Percentiles rank a stretch among this genome's conserved stretches.
phyloP scores from a whole-genome alignment of 2,113 vertebrate species.

The Desmodus rotundus region DNA sequence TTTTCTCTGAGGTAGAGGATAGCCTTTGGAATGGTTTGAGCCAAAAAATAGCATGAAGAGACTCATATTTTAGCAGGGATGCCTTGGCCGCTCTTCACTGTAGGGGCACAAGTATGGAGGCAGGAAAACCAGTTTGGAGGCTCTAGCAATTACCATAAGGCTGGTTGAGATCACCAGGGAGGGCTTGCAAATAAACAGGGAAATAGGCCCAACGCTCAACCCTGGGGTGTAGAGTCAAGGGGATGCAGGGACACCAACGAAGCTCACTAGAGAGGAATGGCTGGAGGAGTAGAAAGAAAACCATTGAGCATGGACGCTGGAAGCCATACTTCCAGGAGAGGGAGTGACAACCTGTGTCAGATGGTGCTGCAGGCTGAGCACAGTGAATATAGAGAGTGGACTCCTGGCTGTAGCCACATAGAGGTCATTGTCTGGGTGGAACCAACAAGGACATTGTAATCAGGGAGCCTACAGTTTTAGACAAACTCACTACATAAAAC shows the following conservation, averaged over 20 bases:
- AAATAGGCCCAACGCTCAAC: not conserved
- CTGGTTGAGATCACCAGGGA: not conserved
- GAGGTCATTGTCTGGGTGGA: not conserved
- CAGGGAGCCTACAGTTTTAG: not conserved
- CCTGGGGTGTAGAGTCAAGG: too few species aligned
- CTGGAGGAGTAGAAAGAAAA: too few species aligned
- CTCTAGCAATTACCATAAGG: not conserved
- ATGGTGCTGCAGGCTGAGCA: fast-evolving
- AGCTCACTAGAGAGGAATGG: not conserved
- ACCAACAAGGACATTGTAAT: not conserved
- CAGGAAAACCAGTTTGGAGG: not conserved
- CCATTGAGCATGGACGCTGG: fast-evolving
- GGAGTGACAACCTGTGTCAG: fast-evolving
- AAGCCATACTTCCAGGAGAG: not conserved
- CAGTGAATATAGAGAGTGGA: not conserved
- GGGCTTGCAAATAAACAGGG: not conserved
- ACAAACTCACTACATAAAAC: not conserved
- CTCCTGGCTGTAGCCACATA: not conserved
- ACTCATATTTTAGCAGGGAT: not conserved
- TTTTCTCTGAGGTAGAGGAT: not conserved
- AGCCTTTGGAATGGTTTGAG: not conserved
- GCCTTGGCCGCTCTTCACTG: not conserved
- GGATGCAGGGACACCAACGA: fast-evolving
- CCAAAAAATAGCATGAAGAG: not conserved
- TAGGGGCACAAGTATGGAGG: not conserved